phyloP scores from a whole-genome alignment of 2,797 vertebrate genomes.

The Peromyscus attwateri region DNA sequence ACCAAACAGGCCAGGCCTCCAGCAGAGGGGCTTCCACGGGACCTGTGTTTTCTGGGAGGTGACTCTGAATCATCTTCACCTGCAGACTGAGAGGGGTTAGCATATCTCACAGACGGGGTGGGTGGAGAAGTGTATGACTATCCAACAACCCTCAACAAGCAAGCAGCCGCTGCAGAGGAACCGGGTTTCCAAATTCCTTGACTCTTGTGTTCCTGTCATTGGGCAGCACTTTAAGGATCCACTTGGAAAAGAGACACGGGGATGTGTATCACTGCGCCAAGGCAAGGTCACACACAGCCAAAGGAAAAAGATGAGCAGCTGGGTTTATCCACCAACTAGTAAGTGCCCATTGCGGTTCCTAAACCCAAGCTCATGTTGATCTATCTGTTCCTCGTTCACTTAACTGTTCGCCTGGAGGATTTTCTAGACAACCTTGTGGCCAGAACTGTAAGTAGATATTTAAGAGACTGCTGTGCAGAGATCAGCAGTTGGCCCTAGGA shows the following conservation, averaged over 20 bases:
- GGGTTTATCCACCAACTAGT: not conserved
- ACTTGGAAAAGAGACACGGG: not conserved
- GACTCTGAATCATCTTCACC: not conserved
- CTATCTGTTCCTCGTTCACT: not conserved
- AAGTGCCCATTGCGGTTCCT: not conserved
- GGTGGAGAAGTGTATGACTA: not conserved
- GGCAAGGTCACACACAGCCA: no score
- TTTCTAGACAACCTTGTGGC: conserved; percentile 24
- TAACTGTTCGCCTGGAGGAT: conserved; percentile 32
- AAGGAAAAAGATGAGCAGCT: not conserved
- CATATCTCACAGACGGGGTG: not conserved
- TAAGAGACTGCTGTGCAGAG: conserved; percentile 16
- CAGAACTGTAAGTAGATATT: conserved; percentile 55
- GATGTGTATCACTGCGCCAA: rapidly evolving
- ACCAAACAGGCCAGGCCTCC: not conserved
- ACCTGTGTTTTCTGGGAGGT: not conserved
- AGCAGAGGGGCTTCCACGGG: not conserved
- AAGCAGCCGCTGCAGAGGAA: not conserved
- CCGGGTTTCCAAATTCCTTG: not conserved
- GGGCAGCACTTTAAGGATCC: not conserved
- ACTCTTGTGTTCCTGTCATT: not conserved
- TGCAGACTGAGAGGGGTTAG: not conserved
- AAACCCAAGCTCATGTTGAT: not conserved
- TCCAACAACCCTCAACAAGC: not conserved
- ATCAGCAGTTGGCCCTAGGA: conserved; percentile 43